Conservation (phyloP, 2,113 vertebrate species). For the Neopipo cinnamomea region DNA sequence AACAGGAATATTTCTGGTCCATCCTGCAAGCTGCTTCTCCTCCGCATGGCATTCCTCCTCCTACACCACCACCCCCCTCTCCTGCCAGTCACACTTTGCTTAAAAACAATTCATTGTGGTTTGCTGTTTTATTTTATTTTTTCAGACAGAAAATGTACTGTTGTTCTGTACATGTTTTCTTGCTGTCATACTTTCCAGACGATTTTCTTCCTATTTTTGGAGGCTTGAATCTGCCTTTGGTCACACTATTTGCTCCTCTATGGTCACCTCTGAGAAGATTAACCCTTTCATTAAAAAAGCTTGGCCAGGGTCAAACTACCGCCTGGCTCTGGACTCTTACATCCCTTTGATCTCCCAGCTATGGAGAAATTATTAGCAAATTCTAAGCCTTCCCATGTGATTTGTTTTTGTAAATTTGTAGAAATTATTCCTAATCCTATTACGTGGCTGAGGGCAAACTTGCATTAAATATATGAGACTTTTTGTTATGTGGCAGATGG, state of each 20-base stretch:
- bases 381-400: slow-evolving; percentile 98
- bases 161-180: slow-evolving; percentile 85
- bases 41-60: not conserved
- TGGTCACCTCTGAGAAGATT: slow-evolving; percentile 99
- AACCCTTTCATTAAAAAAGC: slow-evolving; percentile 99
- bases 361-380: slow-evolving; percentile 98
- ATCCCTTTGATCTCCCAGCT: slow-evolving; percentile 97
- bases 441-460: slow-evolving; percentile 90
- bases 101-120: slow-evolving; percentile 52
- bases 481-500: slow-evolving; percentile 90
- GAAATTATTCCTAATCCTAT: slow-evolving; percentile 99
- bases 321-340: slow-evolving; percentile 84
- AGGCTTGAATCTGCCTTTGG: slow-evolving; percentile 96
- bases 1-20: slow-evolving; percentile 43
- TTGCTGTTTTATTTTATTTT: slow-evolving; percentile 66
- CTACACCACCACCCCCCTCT: not conserved
- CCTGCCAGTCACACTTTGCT: slow-evolving; percentile 37
- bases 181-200: slow-evolving; percentile 85
- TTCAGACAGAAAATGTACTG: slow-evolving; percentile 75
- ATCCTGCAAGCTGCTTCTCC: not conserved
- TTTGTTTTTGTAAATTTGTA: slow-evolving; percentile 99
- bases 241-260: slow-evolving; percentile 98
- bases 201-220: slow-evolving; percentile 85
- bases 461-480: slow-evolving; percentile 93
- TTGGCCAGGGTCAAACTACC: slow-evolving; percentile 93